Conservation (phyloP, 2,797 vertebrate genomes). For the Podarcis lilfordi region DNA sequence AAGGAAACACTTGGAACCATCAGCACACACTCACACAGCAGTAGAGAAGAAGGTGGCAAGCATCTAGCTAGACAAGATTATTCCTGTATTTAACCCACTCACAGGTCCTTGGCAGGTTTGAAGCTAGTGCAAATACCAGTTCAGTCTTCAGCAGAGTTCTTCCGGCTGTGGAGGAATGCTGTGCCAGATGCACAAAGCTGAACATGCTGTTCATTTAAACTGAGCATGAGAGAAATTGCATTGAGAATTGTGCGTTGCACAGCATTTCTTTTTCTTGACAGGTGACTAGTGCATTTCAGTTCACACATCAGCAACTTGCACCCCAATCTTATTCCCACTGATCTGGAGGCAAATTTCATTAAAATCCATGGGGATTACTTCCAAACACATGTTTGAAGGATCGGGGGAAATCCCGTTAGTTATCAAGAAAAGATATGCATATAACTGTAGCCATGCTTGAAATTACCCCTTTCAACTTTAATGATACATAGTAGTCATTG, state of each 20-base stretch:
- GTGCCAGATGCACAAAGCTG: conserved; percentile 45
- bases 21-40: conserved; percentile 64
- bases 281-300: conserved; percentile 27
- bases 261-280: conserved; percentile 33
- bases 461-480: conserved; percentile 39
- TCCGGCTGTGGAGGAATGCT: conserved; percentile 55
- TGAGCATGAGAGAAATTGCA: conserved; percentile 40
- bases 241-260: background rate
- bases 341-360: background rate
- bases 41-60: conserved; percentile 60
- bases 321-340: background rate
- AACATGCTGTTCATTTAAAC: conserved; percentile 38
- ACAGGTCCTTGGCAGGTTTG: conserved; percentile 49
- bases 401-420: background rate
- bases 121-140: conserved; percentile 52
- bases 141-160: conserved; percentile 57
- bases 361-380: background rate
- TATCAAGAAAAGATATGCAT: conserved; percentile 24
- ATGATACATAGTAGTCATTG: conserved; percentile 34
- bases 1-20: conserved; percentile 65
- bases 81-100: conserved; percentile 57
- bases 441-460: conserved; percentile 40
- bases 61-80: conserved; percentile 68
- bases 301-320: conserved; percentile 26
- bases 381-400: background rate